A percentile compares a stretch with the other conserved stretches of the same genome.
phyloP scores from a whole-genome alignment of 2,797 vertebrate species.

The Phrynocephalus vlangalii region DNA sequence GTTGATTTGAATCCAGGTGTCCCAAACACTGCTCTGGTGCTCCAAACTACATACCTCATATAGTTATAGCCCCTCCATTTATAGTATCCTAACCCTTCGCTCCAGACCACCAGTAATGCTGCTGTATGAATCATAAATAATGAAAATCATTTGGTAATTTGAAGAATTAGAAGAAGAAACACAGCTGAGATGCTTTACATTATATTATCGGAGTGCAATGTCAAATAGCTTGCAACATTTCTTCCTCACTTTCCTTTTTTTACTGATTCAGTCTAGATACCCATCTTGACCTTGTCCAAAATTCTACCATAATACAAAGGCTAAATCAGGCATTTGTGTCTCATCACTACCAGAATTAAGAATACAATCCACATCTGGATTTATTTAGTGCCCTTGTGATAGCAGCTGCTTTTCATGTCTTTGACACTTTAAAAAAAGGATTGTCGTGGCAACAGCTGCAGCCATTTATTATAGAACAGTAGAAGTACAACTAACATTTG shows the following conservation, averaged over 20 bases:
- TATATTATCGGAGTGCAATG: background rate
- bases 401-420: constrained; percentile 75
- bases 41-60: background rate
- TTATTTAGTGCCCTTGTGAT: constrained; percentile 65
- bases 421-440: constrained; percentile 74
- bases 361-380: constrained; percentile 64
- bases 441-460: constrained; percentile 78
- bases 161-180: constrained; percentile 20
- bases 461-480: constrained; percentile 74
- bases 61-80: background rate
- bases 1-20: no score
- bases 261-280: constrained; percentile 44
- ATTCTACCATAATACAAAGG: constrained; percentile 28
- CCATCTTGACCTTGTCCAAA: constrained; percentile 31
- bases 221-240: constrained; percentile 39
- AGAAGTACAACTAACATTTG: constrained; percentile 73
- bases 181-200: background rate
- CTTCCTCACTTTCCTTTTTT: constrained; percentile 46
- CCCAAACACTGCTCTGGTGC: no score
- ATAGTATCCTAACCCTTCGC: background rate
- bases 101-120: background rate
- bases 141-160: constrained; percentile 44
- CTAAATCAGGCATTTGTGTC: constrained; percentile 24
- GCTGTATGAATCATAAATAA: constrained; percentile 3
- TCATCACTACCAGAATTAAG: constrained; percentile 46